phyloP scores from a whole-genome alignment of 92 coral and sea anemone species.

The Epizoanthus stellaris region DNA sequence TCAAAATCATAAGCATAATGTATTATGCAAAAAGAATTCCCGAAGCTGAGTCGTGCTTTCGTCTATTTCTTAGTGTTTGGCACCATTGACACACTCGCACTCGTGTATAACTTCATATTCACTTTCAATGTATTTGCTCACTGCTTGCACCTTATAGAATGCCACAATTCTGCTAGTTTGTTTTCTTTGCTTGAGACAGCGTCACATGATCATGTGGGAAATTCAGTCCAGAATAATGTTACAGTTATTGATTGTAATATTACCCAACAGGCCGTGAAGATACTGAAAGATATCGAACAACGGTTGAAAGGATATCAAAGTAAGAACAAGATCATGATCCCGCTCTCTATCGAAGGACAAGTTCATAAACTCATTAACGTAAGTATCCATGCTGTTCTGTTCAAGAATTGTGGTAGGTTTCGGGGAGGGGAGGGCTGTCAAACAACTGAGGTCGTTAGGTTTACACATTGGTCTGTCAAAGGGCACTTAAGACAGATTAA shows the following conservation, averaged over 20 bases:
- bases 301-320: constrained; percentile 89
- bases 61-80: too few species aligned
- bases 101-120: not conserved
- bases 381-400: constrained; percentile 1
- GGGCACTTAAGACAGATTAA: too few species aligned
- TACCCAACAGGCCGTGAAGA: constrained; percentile 82
- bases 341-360: constrained; percentile 96
- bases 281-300: constrained; percentile 91
- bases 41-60: too few species aligned
- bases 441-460: too few species aligned
- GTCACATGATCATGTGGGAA: not conserved
- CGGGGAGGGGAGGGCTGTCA: too few species aligned
- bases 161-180: not conserved
- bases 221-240: not conserved
- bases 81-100: too few species aligned
- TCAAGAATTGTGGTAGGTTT: too few species aligned
- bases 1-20: too few species aligned
- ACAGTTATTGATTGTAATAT: not conserved
- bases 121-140: too few species aligned
- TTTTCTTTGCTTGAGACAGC: not conserved
- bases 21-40: too few species aligned
- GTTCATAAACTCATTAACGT: constrained; percentile 95
- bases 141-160: too few species aligned
- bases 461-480: too few species aligned
- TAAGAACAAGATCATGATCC: constrained; percentile 90